Evolutionary conservation across 2,888 invertebrate species (phyloP), one percentile per base, ranked within the genome.

Genomic region (Gerosis bhagava): DNA sequence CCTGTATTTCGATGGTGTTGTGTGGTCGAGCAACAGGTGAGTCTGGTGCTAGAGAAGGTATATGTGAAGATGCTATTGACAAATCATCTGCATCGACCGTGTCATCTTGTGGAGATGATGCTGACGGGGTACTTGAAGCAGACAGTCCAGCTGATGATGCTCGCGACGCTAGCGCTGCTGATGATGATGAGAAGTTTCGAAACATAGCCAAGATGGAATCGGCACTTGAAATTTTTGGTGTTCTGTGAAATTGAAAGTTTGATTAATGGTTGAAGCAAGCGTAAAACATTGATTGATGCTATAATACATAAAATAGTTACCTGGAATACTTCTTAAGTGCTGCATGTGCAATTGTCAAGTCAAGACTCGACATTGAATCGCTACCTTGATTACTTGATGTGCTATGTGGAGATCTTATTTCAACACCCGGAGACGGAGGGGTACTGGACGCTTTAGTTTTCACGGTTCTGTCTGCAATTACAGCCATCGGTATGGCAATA

Each of bases 201-300:
- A 95, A 94, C 93, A 95, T 94, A 6, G 94, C 94, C 51, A 95
- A 77, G 55, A 95, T 93, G 1, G 95, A 95, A 75, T 95, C 95
- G 6, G 95, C 95, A 66, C 94, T 94, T 17, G 94, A 92, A 37
- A 94, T 93, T 74, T 94, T 94, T 56, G 92, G 90, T 34, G 89
- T 81, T 61, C 88, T 82, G 64, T 63, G 78, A 70, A 56, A 39
- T 39, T 7, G 11, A 26, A 39, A 39, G n/a, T 39, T 32, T n/a
- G 12, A 15, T 46, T 39, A 32, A 43, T 34, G 43, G 22, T 21
- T 12, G 26, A 39, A 32, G 29, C 35, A 26, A 22, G n/a, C n/a
- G n/a, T n/a, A n/a, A n/a, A n/a, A n/a, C n/a, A n/a, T n/a, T n/a
- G n/a, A n/a, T n/a, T n/a, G n/a, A n/a, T n/a, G n/a, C n/a, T n/a